Evolutionary conservation across 30 jellyfish, hydroid and myxozoan genomes (phyloP).

Genomic region (Chironex yamaguchii): DNA sequence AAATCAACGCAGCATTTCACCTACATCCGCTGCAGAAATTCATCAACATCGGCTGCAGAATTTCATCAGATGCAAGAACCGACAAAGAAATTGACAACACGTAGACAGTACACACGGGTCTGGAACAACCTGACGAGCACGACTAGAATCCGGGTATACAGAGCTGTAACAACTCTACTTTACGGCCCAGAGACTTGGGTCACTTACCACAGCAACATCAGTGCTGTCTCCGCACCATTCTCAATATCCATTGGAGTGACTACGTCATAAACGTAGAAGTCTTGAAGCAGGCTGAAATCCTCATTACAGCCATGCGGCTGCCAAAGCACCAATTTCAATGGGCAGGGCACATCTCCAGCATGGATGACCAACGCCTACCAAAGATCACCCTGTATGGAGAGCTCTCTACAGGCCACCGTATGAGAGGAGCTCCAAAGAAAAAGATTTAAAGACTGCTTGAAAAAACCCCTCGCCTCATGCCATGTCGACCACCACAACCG

Average conservation of each 20-base stretch:
- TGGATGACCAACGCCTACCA: conserved; percentile 5
- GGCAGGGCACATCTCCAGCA: conserved; percentile 18
- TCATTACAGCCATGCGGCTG: too few relatives aligned
- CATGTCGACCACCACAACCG: too few relatives aligned
- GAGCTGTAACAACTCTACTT: conserved; percentile 4
- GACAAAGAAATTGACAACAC: conserved; percentile 4
- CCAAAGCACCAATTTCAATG: conserved; percentile 1
- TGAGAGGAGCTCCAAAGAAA: conserved; percentile 8
- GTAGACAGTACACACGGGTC: background rate
- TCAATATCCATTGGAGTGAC: conserved; percentile 22
- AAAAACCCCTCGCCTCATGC: too few relatives aligned
- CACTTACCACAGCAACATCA: background rate
- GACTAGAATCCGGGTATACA: conserved; percentile 2
- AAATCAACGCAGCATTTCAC: background rate
- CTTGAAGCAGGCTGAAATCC: background rate
- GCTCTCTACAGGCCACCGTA: conserved; percentile 5
- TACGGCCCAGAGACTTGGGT: conserved; percentile 19
- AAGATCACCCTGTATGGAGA: conserved; percentile 6
- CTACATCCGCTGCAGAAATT: background rate
- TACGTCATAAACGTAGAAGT: background rate
- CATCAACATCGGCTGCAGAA: background rate
- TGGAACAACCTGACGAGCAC: background rate
- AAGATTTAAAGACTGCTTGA: too few relatives aligned
- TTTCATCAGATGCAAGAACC: conserved; percentile 1
- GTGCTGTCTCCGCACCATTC: background rate